Evolutionary conservation across 2,113 vertebrate genomes (phyloP), one percentile per base, ranked within the genome.

Genomic region (Nyctibius bracteatus): DNA sequence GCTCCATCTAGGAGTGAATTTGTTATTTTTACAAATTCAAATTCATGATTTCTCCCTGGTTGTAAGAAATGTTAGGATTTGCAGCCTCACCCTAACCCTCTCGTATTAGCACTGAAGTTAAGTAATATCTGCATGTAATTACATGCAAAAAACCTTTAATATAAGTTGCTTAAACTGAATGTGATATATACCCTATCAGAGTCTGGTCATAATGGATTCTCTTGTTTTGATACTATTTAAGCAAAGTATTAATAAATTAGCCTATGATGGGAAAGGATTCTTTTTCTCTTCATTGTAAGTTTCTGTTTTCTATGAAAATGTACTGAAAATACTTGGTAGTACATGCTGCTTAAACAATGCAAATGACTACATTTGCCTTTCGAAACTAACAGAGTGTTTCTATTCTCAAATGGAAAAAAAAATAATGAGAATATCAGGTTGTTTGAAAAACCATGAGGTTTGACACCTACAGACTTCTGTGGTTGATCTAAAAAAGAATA

Each of bases 241-340:
- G 7, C 4, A 57, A 78, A 65, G 3, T 35, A 67, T 81, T 68
- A 89, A 67, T 67, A 58, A 70, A 27, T 85, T 89, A 77, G 14
- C 11, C 3, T 49, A 41, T 46, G 31, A 54, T 61, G 28, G 39
- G 72, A 91, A 95, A 89, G 4, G 10, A 79, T 54, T 79, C 3
- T 86, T 84, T 84, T 94, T 75, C 17, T 92, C 27, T 74, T 88
- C 11, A 23, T 84, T 72, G 16, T 46, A 65, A 58, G 15, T 72
- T 91, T 95, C 75, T 85, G 37, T 92, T 94, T 92, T 91, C 94
- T 94, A 75, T 85, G 88, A 96, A 93, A 94, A 61, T 51, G 25
- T 87, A 58, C 47, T 72, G 77, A 92, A 94, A 96, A 72, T 37
- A 61, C n/a, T 55, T 57, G 37, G 47, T 49, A 92, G 52, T 84